These are phyloP conservation scores for Stenichneumon culpator DNA, from an alignment of 2,888 invertebrate genomes.

Conservation along the genomic window DNA sequence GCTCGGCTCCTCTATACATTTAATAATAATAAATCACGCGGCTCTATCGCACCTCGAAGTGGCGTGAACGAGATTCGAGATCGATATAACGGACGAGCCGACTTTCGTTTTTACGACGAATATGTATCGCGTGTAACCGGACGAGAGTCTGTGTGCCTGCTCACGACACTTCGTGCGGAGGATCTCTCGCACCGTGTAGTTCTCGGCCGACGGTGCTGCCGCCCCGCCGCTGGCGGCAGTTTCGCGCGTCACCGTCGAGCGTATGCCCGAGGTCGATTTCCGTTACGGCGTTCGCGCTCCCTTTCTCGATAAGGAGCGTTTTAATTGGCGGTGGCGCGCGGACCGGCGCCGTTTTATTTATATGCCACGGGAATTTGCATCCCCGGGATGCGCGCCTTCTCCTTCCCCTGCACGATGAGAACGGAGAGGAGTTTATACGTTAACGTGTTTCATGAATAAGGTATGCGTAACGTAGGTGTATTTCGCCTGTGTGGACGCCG, in stretches of 20 bases:
- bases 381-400: conserved; percentile 50
- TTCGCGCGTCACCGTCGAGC: not conserved
- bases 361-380: conserved; percentile 77
- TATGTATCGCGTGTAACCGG: conserved; percentile 31
- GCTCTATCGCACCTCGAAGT: conserved; percentile 42
- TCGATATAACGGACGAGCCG: conserved; percentile 52
- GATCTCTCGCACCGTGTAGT: not conserved
- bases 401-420: not conserved
- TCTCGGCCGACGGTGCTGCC: not conserved
- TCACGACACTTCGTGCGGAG: not conserved
- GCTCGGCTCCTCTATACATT: conserved; percentile 28
- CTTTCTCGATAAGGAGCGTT: conserved; percentile 81
- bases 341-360: conserved; percentile 69
- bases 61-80: conserved; percentile 55
- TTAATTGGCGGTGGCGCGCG: conserved; percentile 80
- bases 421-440: conserved; percentile 26
- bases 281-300: conserved; percentile 64
- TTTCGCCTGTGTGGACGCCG: conserved; percentile 19
- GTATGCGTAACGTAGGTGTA: not conserved
- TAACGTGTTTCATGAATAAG: not conserved
- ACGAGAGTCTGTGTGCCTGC: not conserved
- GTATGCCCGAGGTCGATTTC: conserved; percentile 22
- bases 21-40: conserved; percentile 63
- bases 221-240: not conserved
- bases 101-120: conserved; percentile 44